Conservation (phyloP, 2,797 vertebrate species). For the Tapirus indicus region DNA sequence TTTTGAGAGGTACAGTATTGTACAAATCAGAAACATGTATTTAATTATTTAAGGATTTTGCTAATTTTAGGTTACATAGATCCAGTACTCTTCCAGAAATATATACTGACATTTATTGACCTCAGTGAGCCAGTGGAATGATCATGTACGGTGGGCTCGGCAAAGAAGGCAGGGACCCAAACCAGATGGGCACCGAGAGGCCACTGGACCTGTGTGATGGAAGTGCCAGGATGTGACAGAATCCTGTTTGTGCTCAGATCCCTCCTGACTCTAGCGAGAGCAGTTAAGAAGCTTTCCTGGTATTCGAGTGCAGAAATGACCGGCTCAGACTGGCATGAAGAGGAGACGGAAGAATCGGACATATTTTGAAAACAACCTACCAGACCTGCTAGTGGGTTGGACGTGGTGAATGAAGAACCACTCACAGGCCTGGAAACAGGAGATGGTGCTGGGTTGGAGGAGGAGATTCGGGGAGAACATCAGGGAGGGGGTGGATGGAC, state of each 20-base stretch:
- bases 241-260: neutral
- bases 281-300: neutral
- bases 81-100: neutral
- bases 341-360: fast-evolving
- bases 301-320: neutral
- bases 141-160: fast-evolving
- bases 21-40: neutral
- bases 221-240: fast-evolving
- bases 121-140: neutral
- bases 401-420: neutral
- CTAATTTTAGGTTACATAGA: neutral
- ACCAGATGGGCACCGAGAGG: fast-evolving
- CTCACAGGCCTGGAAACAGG: fast-evolving
- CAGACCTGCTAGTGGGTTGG: neutral
- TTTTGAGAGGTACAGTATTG: neutral
- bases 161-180: neutral
- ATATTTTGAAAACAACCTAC: too few relatives aligned
- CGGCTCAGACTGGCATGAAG: fast-evolving
- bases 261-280: neutral
- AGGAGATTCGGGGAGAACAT: fast-evolving
- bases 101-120: neutral
- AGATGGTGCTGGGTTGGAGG: too few relatives aligned
- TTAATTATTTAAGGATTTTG: neutral
- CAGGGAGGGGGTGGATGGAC: neutral
- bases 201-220: fast-evolving